Base-by-base conservation (phyloP, 2,113 vertebrate genomes). In the Gorsachius goisagi region DNA sequence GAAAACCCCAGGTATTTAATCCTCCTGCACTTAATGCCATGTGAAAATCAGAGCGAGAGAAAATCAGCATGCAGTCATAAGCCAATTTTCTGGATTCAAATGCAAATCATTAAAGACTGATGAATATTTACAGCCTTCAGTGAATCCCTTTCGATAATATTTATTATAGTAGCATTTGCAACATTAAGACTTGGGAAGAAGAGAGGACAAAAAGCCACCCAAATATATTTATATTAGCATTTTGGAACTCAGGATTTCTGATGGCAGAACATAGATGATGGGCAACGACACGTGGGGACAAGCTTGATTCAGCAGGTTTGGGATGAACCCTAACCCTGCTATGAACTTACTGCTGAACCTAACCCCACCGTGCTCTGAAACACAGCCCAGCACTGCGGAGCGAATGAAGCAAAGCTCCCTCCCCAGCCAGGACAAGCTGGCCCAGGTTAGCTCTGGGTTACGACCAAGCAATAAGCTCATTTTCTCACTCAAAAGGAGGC, bases 51-150 rank as follows among this genome's bases (percentile, higher is more conserved):
- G 44, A 88, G 58, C 7, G 28, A 94, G 82, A 90, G 95, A 94
- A 97, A 95, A 94, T 93, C 94, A 95, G 81, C 10, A 32, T 79
- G 81, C 62, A 95, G 81, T 37, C 74, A 85, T 94, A 96, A 95
- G 95, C 91, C 94, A 96, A 95, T 93, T 96, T 96, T 95, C 90
- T 93, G 86, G 92, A 96, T 97, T 97, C 95, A 95, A 96, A 97
- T 96, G 92, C 90, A 97, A 96, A 97, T 93, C 92, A 82, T 89
- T 89, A 88, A 86, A 88, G 62, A 44, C 91, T 85, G 89, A 94
- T 97, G 89, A 97, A 96, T 97, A 97, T 97, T 96, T 95, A 97
- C 81, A 91, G 14, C 84, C 86, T 92, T 88, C 90, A 92, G 90
- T 6, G 6, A 89, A 84, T 73, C 83, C 77, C 24, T 91, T 69